Evolutionary conservation across 1,140 invertebrate species (phyloP).

Genomic region (Latrodectus geometricus): DNA sequence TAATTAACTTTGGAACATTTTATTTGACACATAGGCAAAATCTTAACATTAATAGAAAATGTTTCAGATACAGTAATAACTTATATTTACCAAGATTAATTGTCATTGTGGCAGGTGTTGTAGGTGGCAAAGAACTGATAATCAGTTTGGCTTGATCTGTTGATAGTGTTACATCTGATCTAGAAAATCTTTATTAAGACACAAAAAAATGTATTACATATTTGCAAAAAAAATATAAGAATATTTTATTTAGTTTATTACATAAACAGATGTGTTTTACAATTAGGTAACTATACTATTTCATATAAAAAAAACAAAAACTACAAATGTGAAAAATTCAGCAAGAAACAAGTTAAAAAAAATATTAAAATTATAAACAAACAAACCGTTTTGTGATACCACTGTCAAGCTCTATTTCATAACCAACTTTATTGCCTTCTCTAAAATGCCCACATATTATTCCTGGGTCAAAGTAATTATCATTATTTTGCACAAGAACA

Average conservation of each 20-base stretch:
- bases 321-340: no score
- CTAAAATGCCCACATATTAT: conserved; percentile 43
- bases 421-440: conserved; percentile 52
- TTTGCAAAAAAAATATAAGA: not conserved
- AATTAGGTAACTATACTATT: no score
- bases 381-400: conserved; percentile 45
- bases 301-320: no score
- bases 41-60: no score
- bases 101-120: conserved; percentile 36
- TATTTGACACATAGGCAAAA: no score
- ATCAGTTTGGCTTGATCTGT: conserved; percentile 50
- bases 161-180: conserved; percentile 53
- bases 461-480: conserved; percentile 55
- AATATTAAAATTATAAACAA: no score
- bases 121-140: conserved; percentile 7
- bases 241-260: not conserved
- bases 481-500: conserved; percentile 41
- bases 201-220: not conserved
- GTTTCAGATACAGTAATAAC: no score
- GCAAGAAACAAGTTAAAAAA: no score
- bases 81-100: conserved; percentile 48
- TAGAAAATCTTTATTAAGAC: conserved; percentile 42
- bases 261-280: not conserved
- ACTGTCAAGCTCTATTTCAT: conserved; percentile 58
- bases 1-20: no score